Evolutionary conservation across 1,140 invertebrate genomes (phyloP).

Genomic region (Drosophila bipectinata): DNA sequence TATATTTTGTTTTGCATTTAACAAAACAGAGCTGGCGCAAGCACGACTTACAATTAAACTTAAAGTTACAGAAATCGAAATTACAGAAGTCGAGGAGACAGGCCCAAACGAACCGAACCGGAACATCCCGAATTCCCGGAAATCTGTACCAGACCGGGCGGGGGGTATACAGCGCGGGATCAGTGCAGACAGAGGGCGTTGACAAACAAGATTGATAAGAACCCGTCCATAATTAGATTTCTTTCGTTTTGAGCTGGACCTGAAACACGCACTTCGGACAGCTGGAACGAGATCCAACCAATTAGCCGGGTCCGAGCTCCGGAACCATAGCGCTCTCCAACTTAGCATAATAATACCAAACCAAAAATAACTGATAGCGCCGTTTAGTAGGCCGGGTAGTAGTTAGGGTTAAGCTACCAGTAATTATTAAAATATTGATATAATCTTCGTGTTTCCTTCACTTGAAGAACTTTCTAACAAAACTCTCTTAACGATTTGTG

Average conservation of each 20-base stretch:
- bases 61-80: not conserved
- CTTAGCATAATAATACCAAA: slow-evolving; percentile 34
- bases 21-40: slow-evolving; percentile 31
- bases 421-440: slow-evolving; percentile 29
- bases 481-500: slow-evolving; percentile 53
- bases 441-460: slow-evolving; percentile 63
- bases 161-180: slow-evolving; percentile 12
- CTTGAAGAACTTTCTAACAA: slow-evolving; percentile 38
- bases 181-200: slow-evolving; percentile 33
- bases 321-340: slow-evolving; percentile 13
- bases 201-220: slow-evolving; percentile 83
- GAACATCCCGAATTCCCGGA: not conserved
- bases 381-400: slow-evolving; percentile 24
- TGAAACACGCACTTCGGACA: slow-evolving; percentile 21
- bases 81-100: not conserved
- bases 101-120: slow-evolving; percentile 9
- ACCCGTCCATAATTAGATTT: slow-evolving; percentile 83
- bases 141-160: slow-evolving; percentile 21
- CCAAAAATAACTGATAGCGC: slow-evolving; percentile 6
- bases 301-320: slow-evolving; percentile 6
- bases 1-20: slow-evolving; percentile 81
- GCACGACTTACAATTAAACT: slow-evolving; percentile 10
- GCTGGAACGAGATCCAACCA: slow-evolving; percentile 35
- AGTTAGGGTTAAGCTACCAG: slow-evolving; percentile 17
- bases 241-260: slow-evolving; percentile 58